phyloP scores from a whole-genome alignment of 2,797 vertebrate genomes.

The Acestrorhynchus altus region DNA sequence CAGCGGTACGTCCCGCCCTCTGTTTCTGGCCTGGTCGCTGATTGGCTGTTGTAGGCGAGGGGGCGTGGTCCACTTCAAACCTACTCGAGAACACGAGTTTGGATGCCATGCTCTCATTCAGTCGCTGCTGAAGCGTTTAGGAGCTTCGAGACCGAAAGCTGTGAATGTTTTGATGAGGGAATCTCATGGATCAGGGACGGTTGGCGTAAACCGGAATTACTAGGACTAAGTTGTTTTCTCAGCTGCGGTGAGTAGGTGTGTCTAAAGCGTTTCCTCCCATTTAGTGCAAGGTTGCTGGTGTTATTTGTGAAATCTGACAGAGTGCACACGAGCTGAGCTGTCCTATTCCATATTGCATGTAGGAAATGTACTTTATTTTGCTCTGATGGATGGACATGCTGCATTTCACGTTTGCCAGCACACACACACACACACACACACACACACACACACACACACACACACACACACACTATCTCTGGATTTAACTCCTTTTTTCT shows the following conservation, averaged over 20 bases:
- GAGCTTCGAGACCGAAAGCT: background rate
- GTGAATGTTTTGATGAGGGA: background rate
- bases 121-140: background rate
- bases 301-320: background rate
- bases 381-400: too few species aligned
- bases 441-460: too few species aligned
- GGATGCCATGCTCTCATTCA: constrained; percentile 40
- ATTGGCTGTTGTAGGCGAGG: constrained; percentile 70
- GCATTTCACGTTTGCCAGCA: too few species aligned
- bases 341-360: too few species aligned
- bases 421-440: too few species aligned
- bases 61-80: constrained; percentile 66
- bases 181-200: constrained; percentile 69
- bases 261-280: background rate
- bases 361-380: background rate
- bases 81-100: constrained; percentile 64
- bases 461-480: too few species aligned
- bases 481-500: too few species aligned
- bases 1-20: constrained; percentile 59
- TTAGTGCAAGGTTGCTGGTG: background rate
- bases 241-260: constrained; percentile 67
- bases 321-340: background rate
- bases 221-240: constrained; percentile 64
- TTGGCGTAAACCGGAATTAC: constrained; percentile 63
- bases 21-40: constrained; percentile 48